A percentile compares a stretch with the other conserved stretches of the same genome.
phyloP scores from a whole-genome alignment of 2,888 invertebrate genomes.

The Hololepta plana region DNA sequence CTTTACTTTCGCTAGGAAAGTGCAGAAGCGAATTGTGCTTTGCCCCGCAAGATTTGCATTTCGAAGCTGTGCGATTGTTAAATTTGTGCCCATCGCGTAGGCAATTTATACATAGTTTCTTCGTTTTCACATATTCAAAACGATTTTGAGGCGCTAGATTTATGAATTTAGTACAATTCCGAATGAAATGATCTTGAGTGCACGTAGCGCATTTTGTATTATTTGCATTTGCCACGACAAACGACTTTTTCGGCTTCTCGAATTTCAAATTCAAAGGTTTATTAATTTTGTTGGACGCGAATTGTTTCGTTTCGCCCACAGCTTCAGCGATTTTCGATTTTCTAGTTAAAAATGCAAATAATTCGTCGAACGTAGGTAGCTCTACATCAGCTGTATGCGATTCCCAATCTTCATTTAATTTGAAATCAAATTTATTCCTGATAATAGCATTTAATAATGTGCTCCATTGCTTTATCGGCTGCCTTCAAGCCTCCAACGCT shows the following conservation, averaged over 20 bases:
- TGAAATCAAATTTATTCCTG: too few relatives aligned
- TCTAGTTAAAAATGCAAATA: conserved; percentile 1
- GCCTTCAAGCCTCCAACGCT: conserved; percentile 4
- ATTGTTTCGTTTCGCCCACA: conserved; percentile 1
- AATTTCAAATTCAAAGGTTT: too few relatives aligned
- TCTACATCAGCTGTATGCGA: too few relatives aligned
- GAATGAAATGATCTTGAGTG: conserved; percentile 1
- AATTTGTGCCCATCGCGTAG: conserved; percentile 2
- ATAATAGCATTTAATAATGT: too few relatives aligned
- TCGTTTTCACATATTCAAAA: conserved; percentile 3
- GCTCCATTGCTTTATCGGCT: conserved; percentile 4
- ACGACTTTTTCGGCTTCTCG: too few relatives aligned
- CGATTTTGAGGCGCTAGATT: conserved; percentile 2
- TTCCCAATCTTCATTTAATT: too few relatives aligned
- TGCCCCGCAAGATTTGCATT: conserved; percentile 3
- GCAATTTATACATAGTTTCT: conserved; percentile 4
- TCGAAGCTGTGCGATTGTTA: conserved; percentile 1
- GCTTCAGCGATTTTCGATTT: conserved; percentile 3
- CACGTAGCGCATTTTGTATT: too few relatives aligned
- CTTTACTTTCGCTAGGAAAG: too few relatives aligned
- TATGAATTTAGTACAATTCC: conserved; percentile 4
- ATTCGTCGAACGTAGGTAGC: conserved; percentile 3
- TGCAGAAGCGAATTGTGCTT: conserved; percentile 6
- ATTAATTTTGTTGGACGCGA: too few relatives aligned
- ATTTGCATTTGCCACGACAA: too few relatives aligned